These are phyloP conservation scores for Noctua janthina DNA, from an alignment of 2,888 invertebrate genomes.

Conservation along the genomic window DNA sequence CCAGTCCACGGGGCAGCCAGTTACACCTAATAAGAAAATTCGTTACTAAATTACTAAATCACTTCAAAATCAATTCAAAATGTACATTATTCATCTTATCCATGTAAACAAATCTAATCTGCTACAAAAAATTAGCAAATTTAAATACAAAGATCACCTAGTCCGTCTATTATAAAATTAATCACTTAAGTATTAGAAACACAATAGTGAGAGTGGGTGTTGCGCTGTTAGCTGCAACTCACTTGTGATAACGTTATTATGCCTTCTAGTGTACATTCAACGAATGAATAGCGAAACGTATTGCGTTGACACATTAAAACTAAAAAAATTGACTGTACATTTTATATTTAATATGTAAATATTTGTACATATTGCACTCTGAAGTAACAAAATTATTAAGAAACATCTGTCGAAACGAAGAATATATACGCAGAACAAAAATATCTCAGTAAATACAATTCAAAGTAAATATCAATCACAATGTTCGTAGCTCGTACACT, in stretches of 20 bases:
- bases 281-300: slow-evolving; percentile 85
- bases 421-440: slow-evolving; percentile 85
- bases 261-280: slow-evolving; percentile 88
- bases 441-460: slow-evolving; percentile 85
- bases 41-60: slow-evolving; percentile 90
- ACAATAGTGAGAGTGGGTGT: slow-evolving; percentile 82
- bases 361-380: slow-evolving; percentile 94
- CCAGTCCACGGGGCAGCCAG: slow-evolving; percentile 85
- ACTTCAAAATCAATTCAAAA: slow-evolving; percentile 90
- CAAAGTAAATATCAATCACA: slow-evolving; percentile 87
- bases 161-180: slow-evolving; percentile 89
- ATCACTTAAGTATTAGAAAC: slow-evolving; percentile 89
- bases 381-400: slow-evolving; percentile 89
- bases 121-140: slow-evolving; percentile 90
- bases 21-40: slow-evolving; percentile 88
- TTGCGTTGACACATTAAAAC: slow-evolving; percentile 90
- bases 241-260: slow-evolving; percentile 88
- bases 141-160: slow-evolving; percentile 90
- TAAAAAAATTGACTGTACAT: slow-evolving; percentile 89
- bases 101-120: slow-evolving; percentile 90
- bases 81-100: slow-evolving; percentile 89
- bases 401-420: slow-evolving; percentile 87
- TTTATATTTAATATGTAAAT: slow-evolving; percentile 90
- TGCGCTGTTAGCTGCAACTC: slow-evolving; percentile 74
- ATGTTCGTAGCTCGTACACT: slow-evolving; percentile 89